Evolutionary conservation across 2,888 invertebrate species (phyloP).

Genomic region (Tinea pellionella): DNA sequence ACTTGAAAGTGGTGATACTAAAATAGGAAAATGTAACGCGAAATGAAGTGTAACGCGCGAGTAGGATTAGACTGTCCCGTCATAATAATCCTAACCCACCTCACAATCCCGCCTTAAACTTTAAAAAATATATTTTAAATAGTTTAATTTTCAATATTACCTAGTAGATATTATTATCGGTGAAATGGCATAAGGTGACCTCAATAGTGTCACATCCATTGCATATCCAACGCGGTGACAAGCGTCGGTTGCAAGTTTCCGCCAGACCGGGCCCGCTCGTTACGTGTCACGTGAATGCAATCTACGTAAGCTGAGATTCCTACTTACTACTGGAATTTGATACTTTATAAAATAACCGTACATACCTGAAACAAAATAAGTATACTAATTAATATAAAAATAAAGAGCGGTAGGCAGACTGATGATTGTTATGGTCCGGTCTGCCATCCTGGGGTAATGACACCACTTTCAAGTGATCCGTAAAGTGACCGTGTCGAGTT

Average conservation of each 20-base stretch:
- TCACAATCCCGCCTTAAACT: too few species aligned
- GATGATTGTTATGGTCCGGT: too few species aligned
- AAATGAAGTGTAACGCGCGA: too few species aligned
- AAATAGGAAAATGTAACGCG: too few species aligned
- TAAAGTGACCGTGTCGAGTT: too few species aligned
- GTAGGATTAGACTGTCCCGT: too few species aligned
- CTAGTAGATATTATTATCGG: neutral
- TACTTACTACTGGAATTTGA: neutral
- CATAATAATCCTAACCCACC: too few species aligned
- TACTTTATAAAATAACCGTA: neutral
- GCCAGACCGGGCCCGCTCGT: constrained; percentile 18
- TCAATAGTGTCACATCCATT: constrained; percentile 8
- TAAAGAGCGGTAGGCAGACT: too few species aligned
- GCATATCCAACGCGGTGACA: constrained; percentile 15
- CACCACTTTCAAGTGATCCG: too few species aligned
- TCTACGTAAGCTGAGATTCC: neutral
- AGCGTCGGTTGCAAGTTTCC: constrained; percentile 31
- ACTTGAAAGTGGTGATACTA: too few species aligned
- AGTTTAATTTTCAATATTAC: neutral
- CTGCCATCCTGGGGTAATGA: too few species aligned
- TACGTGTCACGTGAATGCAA: constrained; percentile 6
- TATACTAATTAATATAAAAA: neutral
- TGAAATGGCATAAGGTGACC: neutral
- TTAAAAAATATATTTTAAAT: too few species aligned
- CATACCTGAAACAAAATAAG: neutral